These are phyloP conservation scores for Odontomyia ornata DNA, from an alignment of 2,888 invertebrate genomes.

Conservation along the genomic window DNA sequence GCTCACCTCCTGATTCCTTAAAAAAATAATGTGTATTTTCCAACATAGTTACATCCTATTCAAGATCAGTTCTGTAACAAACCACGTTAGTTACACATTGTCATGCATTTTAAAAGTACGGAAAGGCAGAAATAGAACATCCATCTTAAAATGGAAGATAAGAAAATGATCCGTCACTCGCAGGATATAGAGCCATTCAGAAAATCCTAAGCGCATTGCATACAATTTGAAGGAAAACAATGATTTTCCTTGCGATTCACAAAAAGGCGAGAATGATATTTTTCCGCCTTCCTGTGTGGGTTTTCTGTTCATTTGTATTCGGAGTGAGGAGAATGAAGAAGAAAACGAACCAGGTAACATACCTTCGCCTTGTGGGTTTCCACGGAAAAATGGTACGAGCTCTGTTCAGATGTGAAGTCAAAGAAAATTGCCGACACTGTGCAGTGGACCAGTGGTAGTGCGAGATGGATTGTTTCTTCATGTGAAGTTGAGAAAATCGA, in stretches of 20 bases:
- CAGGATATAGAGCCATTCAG: neutral
- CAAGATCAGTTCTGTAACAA: constrained; percentile 12
- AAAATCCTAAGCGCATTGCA: neutral
- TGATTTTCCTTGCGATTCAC: constrained; percentile 2
- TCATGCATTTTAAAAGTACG: neutral
- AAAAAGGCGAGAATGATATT: constrained; percentile 8
- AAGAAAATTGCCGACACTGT: constrained; percentile 24
- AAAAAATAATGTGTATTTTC: too few relatives aligned
- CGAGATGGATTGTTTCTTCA: constrained; percentile 17
- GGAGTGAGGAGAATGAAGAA: neutral
- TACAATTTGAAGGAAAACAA: neutral
- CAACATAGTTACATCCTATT: neutral
- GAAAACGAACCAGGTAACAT: constrained; percentile 27
- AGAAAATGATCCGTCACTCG: neutral
- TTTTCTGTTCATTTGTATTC: neutral
- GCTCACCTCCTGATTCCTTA: neutral
- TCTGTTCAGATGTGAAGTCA: neutral
- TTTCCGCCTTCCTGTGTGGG: constrained; percentile 23
- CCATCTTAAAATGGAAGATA: neutral
- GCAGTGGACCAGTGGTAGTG: neutral
- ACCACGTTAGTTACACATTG: constrained; percentile 11
- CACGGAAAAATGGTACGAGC: constrained; percentile 13
- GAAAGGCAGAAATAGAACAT: neutral
- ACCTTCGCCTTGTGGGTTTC: constrained; percentile 6
- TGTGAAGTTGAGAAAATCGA: constrained; percentile 29